Evolutionary conservation across 2,113 vertebrate genomes (phyloP).

Genomic region (Holacanthus passer): DNA sequence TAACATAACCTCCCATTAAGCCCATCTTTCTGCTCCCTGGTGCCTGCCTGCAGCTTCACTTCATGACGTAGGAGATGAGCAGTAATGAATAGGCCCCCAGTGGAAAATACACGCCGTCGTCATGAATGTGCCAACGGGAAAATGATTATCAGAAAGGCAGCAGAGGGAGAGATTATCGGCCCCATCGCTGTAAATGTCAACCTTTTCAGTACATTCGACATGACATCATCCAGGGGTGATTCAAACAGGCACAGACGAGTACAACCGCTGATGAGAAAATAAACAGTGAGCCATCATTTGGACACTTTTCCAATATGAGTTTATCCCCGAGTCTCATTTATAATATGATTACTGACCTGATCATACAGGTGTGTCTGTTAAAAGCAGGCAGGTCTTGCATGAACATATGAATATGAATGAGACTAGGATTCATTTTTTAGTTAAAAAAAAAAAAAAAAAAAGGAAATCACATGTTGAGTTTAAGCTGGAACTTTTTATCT

Average conservation of each 20-base stretch:
- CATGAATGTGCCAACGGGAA: constrained; percentile 63
- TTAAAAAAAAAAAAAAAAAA: no score
- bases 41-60: constrained; percentile 52
- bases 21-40: constrained; percentile 52
- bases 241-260: not conserved
- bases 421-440: not conserved
- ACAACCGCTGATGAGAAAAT: not conserved
- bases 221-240: not conserved
- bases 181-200: constrained; percentile 56
- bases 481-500: not conserved
- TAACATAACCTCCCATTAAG: constrained; percentile 74
- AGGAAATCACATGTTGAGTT: not conserved
- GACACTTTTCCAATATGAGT: not conserved
- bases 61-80: constrained; percentile 66
- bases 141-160: constrained; percentile 56
- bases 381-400: not conserved
- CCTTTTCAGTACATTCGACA: not conserved
- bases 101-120: constrained; percentile 65
- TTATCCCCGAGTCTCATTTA: not conserved
- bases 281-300: constrained; percentile 5
- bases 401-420: constrained; percentile 13
- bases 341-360: not conserved
- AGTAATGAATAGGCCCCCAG: constrained; percentile 66
- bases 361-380: not conserved
- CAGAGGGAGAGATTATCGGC: constrained; percentile 38